A percentile compares a stretch with the other conserved stretches of the same genome.
These are phyloP conservation scores for Dicyrtoma fusca DNA, from an alignment of 2,888 invertebrate species.

Conservation along the genomic window DNA sequence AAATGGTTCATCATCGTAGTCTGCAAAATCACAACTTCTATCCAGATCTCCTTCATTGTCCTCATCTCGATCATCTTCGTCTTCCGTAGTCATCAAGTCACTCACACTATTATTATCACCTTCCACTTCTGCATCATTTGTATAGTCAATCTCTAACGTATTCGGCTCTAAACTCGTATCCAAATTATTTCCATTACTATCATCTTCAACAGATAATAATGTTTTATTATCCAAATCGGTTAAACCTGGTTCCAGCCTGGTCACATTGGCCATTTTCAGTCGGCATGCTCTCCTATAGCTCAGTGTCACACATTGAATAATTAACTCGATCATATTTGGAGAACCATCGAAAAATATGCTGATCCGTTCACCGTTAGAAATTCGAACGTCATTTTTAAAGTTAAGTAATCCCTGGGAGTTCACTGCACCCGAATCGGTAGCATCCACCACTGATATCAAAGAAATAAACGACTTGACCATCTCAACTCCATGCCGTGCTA, in stretches of 20 bases:
- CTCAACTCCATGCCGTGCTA: conserved; percentile 47
- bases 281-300: conserved; percentile 56
- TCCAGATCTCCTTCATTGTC: conserved; percentile 43
- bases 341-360: conserved; percentile 49
- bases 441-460: conserved; percentile 9
- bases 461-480: conserved; percentile 45
- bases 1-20: conserved; percentile 70
- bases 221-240: neutral
- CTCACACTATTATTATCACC: conserved; percentile 56
- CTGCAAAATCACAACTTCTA: conserved; percentile 33
- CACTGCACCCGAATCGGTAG: neutral
- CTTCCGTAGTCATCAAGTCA: conserved; percentile 57
- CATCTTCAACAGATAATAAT: conserved; percentile 24
- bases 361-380: conserved; percentile 50
- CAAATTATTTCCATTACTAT: conserved; percentile 38
- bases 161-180: conserved; percentile 33
- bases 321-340: conserved; percentile 50
- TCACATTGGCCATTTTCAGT: conserved; percentile 45
- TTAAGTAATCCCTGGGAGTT: conserved; percentile 15
- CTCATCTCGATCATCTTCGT: conserved; percentile 55
- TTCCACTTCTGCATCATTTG: conserved; percentile 36
- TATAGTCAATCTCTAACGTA: conserved; percentile 27
- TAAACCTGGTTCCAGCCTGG: conserved; percentile 41
- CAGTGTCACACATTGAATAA: conserved; percentile 52
- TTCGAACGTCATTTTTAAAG: conserved; percentile 47